Conservation (phyloP, 2,113 vertebrate species). For the Calypte anna region DNA sequence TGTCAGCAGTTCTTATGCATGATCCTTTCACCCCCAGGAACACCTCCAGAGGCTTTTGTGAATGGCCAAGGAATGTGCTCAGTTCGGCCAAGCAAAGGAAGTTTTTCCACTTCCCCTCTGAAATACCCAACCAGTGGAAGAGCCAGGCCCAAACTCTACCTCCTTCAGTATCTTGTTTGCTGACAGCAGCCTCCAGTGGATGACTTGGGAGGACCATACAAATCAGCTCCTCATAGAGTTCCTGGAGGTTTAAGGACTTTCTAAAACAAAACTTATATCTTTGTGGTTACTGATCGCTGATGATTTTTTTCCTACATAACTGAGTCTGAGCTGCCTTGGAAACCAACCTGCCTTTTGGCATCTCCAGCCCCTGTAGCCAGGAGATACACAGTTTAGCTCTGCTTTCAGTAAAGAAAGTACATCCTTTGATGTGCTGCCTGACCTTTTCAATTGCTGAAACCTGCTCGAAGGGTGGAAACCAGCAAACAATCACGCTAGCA, state of each 20-base stretch:
- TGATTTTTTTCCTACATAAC: not conserved
- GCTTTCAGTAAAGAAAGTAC: not conserved
- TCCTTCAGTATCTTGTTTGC: not conserved
- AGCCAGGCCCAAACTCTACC: not conserved
- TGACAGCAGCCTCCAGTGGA: not conserved
- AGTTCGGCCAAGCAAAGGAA: not conserved
- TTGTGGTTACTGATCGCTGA: not conserved
- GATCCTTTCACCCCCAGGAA: not conserved
- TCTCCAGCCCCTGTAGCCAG: not conserved
- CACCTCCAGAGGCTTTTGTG: not conserved
- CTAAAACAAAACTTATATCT: not conserved
- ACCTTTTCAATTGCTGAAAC: not conserved
- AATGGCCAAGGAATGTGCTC: not conserved
- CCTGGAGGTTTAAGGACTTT: not conserved
- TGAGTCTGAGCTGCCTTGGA: not conserved
- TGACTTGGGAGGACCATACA: not conserved
- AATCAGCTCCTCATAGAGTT: not conserved
- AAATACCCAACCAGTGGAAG: not conserved
- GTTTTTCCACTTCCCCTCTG: not conserved
- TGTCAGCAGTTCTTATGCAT: fast-evolving
- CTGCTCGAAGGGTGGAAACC: not conserved
- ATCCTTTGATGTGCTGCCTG: not conserved
- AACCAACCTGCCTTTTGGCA: not conserved
- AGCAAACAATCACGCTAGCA: not conserved
- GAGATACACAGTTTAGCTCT: not conserved